Evolutionary conservation across 2,888 invertebrate species (phyloP).

Genomic region (Ormia ochracea): DNA sequence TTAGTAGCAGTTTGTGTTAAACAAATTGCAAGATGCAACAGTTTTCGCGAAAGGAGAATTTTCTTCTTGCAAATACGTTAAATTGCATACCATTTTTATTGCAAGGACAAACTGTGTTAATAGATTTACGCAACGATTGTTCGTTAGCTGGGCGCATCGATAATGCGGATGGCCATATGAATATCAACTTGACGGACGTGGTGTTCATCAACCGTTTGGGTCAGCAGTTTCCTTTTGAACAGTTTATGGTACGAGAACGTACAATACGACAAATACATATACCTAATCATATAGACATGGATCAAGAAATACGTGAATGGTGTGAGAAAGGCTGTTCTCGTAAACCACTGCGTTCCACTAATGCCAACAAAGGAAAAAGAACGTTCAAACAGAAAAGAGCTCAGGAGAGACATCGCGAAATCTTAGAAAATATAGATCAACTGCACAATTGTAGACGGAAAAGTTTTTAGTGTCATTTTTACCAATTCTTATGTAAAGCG

Average conservation of each 20-base stretch:
- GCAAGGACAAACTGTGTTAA: conserved; percentile 70
- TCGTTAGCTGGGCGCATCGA: conserved; percentile 73
- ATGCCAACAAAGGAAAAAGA: conserved; percentile 62
- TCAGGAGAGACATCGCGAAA: conserved; percentile 69
- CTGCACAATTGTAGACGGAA: too few species aligned
- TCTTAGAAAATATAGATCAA: conserved; percentile 66
- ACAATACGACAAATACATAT: conserved; percentile 74
- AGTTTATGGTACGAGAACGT: conserved; percentile 72
- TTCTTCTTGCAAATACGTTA: conserved; percentile 71
- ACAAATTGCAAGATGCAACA: conserved; percentile 66
- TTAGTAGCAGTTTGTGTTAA: neutral
- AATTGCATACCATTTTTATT: conserved; percentile 71
- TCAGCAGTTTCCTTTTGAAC: conserved; percentile 72
- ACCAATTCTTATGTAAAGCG: too few species aligned
- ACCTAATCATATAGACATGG: conserved; percentile 68
- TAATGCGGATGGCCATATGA: conserved; percentile 74
- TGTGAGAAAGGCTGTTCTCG: conserved; percentile 65
- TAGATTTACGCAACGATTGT: conserved; percentile 74
- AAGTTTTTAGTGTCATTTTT: too few species aligned
- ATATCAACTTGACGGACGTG: conserved; percentile 69
- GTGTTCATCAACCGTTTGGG: conserved; percentile 75
- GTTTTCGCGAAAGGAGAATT: conserved; percentile 71
- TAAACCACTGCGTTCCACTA: conserved; percentile 9
- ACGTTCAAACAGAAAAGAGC: conserved; percentile 71
- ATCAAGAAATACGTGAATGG: conserved; percentile 65